Conservation (phyloP, 2,113 vertebrate genomes). For the Microcebus lehilahytsara region DNA sequence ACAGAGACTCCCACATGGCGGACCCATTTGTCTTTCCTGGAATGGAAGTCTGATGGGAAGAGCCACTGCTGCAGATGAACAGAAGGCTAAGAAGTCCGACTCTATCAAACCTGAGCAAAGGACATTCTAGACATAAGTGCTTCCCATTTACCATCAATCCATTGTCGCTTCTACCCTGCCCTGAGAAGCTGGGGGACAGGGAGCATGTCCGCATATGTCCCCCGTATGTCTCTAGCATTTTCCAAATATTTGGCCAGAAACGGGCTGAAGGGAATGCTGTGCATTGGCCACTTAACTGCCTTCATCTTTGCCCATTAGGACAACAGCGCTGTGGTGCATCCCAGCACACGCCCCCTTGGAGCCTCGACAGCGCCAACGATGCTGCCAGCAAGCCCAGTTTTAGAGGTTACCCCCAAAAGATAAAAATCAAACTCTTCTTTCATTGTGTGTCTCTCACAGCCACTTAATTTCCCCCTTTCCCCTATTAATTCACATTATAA, state of each 20-base stretch:
- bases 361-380: neutral
- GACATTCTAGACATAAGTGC: neutral
- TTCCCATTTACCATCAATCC: neutral
- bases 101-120: neutral
- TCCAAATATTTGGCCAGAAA: conserved; percentile 32
- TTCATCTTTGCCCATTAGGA: conserved; percentile 43
- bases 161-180: neutral
- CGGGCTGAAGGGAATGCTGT: neutral
- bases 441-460: conserved; percentile 44
- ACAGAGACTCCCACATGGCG: neutral
- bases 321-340: neutral
- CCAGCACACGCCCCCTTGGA: neutral
- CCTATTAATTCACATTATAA: conserved; percentile 76
- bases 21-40: neutral
- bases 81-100: neutral
- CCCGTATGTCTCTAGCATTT: neutral
- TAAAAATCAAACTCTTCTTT: conserved; percentile 9
- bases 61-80: neutral
- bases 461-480: conserved; percentile 56
- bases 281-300: neutral
- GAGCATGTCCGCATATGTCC: neutral
- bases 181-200: neutral
- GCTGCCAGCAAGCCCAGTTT: conserved; percentile 14
- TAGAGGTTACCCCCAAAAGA: conserved; percentile 44
- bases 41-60: conserved; percentile 22